Evolutionary conservation across 2,797 vertebrate genomes (phyloP), one percentile per base, ranked within the genome.

Genomic region (Galagoides demidoff): DNA sequence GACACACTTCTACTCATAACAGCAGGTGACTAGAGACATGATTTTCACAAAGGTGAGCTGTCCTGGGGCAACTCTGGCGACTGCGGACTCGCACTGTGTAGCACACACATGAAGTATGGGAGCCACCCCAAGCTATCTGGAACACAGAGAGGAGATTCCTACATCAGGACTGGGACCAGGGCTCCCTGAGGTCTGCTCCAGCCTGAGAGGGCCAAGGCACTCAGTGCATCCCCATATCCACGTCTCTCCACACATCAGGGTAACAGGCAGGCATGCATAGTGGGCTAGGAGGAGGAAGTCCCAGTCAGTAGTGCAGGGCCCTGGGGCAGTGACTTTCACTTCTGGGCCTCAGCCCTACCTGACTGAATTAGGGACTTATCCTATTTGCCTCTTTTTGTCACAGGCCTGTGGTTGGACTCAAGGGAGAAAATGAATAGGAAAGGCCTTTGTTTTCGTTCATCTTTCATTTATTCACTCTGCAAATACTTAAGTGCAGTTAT

Each of bases 391-490:
- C 20, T 66, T 17, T 92, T 55, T 49, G 91, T 79, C 25, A 27
- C 7, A 23, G 31, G 17, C 37, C 59, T 6, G 1, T 55, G 27
- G 49, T 63, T 81, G 39, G 59, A 29, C 22, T 63, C 12, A 3
- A 14, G 61, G 71, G 55, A 66, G n/a, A 76, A 74, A 73, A 27
- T 7, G 8, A 57, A n/a, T 31, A 43, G 34, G 25, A 59, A 45
- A 22, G 22, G 57, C 19, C 39, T 81, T 92, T 45, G 37, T 12
- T 77, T 90, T 70, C 57, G n/a, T 81, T 93, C 16, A 17, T 83
- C 31, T 52, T 87, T 64, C 29, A 6, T 74, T 43, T 43, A 1
- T 55, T 86, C n/a, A 4, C 5, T 66, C 81, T 90, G 66, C 59
- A 89, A 84, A 55, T 1, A 7, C 55, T 55, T 83, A n/a, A 45